Conservation (phyloP, 2,888 invertebrate genomes). For the Luperina testacea region DNA sequence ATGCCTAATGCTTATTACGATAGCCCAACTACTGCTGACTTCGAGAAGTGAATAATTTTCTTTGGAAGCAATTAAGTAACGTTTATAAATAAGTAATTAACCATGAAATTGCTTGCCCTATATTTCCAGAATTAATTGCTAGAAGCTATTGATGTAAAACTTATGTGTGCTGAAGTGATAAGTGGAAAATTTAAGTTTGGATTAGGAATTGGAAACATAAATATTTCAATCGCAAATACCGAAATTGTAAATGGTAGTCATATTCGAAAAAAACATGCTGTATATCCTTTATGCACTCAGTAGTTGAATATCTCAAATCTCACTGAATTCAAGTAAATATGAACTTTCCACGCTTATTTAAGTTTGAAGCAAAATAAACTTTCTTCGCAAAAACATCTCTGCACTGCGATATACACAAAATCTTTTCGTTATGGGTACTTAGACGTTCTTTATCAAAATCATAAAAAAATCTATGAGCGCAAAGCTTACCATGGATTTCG, state of each 20-base stretch:
- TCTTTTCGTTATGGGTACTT: neutral
- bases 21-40: conserved; percentile 17
- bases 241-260: neutral
- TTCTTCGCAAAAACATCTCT: neutral
- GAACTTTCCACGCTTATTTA: neutral
- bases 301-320: neutral
- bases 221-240: neutral
- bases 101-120: conserved; percentile 8
- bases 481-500: conserved; percentile 4
- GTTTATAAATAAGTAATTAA: conserved; percentile 39
- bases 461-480: neutral
- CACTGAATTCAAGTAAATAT: neutral
- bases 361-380: neutral
- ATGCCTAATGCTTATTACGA: conserved; percentile 25
- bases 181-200: neutral
- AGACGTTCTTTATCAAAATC: neutral
- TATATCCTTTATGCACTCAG: no score
- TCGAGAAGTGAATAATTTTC: conserved; percentile 22
- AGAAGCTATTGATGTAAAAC: neutral
- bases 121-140: conserved; percentile 24
- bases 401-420: conserved; percentile 7
- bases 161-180: neutral
- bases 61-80: conserved; percentile 30
- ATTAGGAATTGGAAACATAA: neutral
- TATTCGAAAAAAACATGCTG: neutral